Evolutionary conservation across 2,113 vertebrate genomes (phyloP).

Genomic region (Triplophysa rosa): DNA sequence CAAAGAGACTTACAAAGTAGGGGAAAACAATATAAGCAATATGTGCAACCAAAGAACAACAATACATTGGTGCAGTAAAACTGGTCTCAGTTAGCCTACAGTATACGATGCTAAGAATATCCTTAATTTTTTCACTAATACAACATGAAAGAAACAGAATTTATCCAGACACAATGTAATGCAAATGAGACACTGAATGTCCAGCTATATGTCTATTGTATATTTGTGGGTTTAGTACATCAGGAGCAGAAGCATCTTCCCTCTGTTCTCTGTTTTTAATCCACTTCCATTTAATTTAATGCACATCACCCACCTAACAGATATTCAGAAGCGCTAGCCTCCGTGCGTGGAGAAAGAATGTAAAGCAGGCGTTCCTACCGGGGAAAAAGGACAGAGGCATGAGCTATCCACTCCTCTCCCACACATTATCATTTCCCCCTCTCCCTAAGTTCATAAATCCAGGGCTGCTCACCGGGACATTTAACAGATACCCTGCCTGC

Average conservation of each 20-base stretch:
- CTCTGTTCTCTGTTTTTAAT: neutral
- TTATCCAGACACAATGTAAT: too few species aligned
- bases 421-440: conserved; percentile 51
- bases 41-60: too few species aligned
- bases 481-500: conserved; percentile 61
- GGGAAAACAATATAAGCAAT: too few species aligned
- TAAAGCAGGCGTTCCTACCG: conserved; percentile 38
- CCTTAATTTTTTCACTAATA: too few species aligned
- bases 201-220: neutral
- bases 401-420: conserved; percentile 47
- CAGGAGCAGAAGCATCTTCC: neutral
- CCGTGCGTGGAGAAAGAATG: conserved; percentile 35
- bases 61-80: too few species aligned
- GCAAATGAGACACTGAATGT: too few species aligned
- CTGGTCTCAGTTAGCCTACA: too few species aligned
- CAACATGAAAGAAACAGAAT: too few species aligned
- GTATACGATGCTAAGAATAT: too few species aligned
- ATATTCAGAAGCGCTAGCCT: conserved; percentile 1
- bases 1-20: too few species aligned
- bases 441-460: conserved; percentile 63
- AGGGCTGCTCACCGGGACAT: conserved; percentile 58
- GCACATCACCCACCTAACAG: neutral
- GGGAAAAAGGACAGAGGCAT: conserved; percentile 45
- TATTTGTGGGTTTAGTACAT: conserved; percentile 27
- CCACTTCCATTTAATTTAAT: neutral